Conservation (phyloP, 2,888 invertebrate species). For the Erynnis tages region DNA sequence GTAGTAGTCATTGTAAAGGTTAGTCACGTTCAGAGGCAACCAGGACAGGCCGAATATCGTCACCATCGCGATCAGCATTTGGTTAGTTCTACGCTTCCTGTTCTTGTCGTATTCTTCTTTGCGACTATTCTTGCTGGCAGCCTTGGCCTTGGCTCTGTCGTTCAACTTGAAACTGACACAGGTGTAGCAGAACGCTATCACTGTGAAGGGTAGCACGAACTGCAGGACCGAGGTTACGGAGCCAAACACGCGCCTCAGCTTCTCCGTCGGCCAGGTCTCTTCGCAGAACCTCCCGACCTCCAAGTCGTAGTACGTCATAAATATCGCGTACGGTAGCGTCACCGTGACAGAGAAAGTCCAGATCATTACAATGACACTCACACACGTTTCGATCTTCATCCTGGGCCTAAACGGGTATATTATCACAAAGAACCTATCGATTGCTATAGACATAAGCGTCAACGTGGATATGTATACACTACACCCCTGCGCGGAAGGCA, state of each 20-base stretch:
- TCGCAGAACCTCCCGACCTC: conserved; percentile 85
- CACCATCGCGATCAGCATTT: conserved; percentile 99
- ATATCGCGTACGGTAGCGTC: conserved; percentile 95
- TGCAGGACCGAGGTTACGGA: conserved; percentile 94
- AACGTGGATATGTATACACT: conserved; percentile 98
- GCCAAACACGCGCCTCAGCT: conserved; percentile 90
- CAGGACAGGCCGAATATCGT: conserved; percentile 98
- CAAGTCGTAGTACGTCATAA: conserved; percentile 84
- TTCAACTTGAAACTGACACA: conserved; percentile 94
- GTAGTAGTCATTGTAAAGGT: conserved; percentile 92
- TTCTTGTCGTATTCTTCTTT: conserved; percentile 95
- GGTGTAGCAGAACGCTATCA: conserved; percentile 97
- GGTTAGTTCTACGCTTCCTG: conserved; percentile 94
- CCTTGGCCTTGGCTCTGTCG: conserved; percentile 91
- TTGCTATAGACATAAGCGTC: conserved; percentile 97
- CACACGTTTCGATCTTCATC: conserved; percentile 93
- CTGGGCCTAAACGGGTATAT: conserved; percentile 97
- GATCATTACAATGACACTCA: conserved; percentile 92
- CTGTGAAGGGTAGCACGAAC: conserved; percentile 95
- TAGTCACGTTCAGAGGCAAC: conserved; percentile 95
- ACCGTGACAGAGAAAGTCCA: conserved; percentile 94
- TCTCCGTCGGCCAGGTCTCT: conserved; percentile 94
- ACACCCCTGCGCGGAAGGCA: conserved; percentile 96
- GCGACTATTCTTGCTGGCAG: conserved; percentile 91
- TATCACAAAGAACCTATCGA: conserved; percentile 98